Conservation (phyloP, 2,113 vertebrate genomes). For the Chloebia gouldiae region DNA sequence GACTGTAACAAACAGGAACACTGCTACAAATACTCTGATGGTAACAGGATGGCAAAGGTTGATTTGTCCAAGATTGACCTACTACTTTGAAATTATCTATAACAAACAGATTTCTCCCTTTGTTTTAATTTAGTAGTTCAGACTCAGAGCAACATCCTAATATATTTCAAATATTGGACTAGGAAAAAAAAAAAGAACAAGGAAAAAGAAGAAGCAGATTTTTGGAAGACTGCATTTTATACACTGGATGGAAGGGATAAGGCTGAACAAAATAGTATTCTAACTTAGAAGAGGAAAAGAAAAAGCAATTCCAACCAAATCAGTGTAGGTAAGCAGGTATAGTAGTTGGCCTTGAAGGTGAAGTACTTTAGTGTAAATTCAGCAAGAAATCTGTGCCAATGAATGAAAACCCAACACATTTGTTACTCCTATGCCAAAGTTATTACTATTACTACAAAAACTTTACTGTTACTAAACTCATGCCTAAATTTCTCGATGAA, state of each 20-base stretch:
- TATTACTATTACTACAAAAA: background rate
- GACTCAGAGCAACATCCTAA: background rate
- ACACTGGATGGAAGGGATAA: background rate
- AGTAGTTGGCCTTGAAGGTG: background rate
- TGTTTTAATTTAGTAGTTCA: background rate
- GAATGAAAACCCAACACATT: background rate
- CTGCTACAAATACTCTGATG: rapidly evolving
- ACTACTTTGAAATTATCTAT: background rate
- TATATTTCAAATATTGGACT: background rate
- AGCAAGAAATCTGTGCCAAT: background rate
- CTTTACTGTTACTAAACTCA: background rate
- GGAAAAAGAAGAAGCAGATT: background rate
- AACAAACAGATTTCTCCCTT: background rate
- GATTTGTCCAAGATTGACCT: background rate
- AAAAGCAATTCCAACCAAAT: background rate
- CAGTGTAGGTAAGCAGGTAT: background rate
- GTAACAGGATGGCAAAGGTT: background rate
- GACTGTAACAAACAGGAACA: background rate
- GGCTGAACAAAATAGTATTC: background rate
- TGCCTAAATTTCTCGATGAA: background rate
- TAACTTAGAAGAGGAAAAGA: background rate
- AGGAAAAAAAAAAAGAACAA: background rate
- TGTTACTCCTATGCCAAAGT: background rate
- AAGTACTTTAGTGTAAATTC: background rate
- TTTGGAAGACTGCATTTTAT: background rate